phyloP scores from a whole-genome alignment of 2,113 vertebrate species.

The Leucopsar rothschildi region DNA sequence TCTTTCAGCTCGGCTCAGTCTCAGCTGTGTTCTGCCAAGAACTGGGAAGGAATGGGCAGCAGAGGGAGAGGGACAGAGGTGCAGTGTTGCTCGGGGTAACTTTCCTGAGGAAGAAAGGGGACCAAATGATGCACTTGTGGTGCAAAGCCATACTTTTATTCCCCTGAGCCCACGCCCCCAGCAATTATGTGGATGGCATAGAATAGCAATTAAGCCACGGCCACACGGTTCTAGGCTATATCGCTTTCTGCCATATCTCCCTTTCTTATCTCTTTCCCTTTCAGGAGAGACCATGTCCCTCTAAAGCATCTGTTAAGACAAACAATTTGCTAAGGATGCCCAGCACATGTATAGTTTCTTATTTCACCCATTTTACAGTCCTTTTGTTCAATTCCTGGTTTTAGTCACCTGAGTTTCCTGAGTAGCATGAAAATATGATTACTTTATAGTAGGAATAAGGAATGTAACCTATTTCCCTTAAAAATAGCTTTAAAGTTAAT shows the following conservation, averaged over 20 bases:
- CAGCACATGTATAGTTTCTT: neutral
- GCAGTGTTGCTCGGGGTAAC: neutral
- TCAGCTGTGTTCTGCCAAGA: neutral
- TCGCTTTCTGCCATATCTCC: neutral
- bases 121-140: neutral
- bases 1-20: neutral
- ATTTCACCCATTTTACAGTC: neutral
- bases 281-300: too few species aligned
- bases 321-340: neutral
- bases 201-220: fast-evolving
- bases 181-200: neutral
- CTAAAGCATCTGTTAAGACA: neutral
- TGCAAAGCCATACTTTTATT: neutral
- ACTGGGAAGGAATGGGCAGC: neutral
- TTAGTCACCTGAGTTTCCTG: neutral
- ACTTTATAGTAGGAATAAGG: neutral
- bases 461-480: neutral
- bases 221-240: fast-evolving
- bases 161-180: fast-evolving
- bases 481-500: neutral
- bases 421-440: neutral
- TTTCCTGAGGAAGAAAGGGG: neutral
- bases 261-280: too few species aligned
- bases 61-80: neutral
- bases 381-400: neutral